These are phyloP conservation scores for Pseudolycoriella hygida DNA, from an alignment of 2,888 invertebrate genomes.

Conservation along the genomic window DNA sequence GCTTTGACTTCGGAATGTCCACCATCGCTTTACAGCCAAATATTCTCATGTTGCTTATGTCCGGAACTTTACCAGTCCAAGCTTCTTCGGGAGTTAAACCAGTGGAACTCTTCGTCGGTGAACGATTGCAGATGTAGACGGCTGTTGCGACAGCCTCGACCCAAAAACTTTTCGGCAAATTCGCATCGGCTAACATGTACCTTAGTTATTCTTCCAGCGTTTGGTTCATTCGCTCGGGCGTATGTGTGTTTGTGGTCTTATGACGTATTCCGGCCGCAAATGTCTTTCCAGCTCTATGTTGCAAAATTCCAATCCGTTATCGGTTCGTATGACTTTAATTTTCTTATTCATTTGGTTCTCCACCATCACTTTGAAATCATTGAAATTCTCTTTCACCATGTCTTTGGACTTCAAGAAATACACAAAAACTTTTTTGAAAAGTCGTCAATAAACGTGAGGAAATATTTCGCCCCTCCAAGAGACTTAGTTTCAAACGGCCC, in stretches of 20 bases:
- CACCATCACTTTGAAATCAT: background rate
- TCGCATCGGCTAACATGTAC: constrained; percentile 14
- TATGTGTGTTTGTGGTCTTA: constrained; percentile 17
- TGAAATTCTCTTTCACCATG: background rate
- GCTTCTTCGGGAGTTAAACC: constrained; percentile 18
- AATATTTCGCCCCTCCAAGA: background rate
- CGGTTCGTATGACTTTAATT: constrained; percentile 10
- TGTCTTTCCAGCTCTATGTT: constrained; percentile 11
- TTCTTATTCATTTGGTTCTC: background rate
- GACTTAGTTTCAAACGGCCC: background rate
- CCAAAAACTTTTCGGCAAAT: constrained; percentile 15
- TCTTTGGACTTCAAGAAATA: background rate
- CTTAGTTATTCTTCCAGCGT: constrained; percentile 14
- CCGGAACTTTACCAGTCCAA: constrained; percentile 18
- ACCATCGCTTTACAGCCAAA: constrained; percentile 22
- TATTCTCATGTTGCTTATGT: constrained; percentile 17
- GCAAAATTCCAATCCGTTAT: constrained; percentile 14
- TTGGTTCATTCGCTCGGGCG: constrained; percentile 16
- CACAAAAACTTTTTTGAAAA: background rate
- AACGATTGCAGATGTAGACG: constrained; percentile 8
- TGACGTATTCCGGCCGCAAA: constrained; percentile 16
- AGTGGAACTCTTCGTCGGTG: background rate
- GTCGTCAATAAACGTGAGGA: background rate
- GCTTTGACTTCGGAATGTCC: constrained; percentile 18
- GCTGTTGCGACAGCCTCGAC: constrained; percentile 17